Conservation (phyloP, 1,140 invertebrate genomes). For the Laupala kohalensis region DNA sequence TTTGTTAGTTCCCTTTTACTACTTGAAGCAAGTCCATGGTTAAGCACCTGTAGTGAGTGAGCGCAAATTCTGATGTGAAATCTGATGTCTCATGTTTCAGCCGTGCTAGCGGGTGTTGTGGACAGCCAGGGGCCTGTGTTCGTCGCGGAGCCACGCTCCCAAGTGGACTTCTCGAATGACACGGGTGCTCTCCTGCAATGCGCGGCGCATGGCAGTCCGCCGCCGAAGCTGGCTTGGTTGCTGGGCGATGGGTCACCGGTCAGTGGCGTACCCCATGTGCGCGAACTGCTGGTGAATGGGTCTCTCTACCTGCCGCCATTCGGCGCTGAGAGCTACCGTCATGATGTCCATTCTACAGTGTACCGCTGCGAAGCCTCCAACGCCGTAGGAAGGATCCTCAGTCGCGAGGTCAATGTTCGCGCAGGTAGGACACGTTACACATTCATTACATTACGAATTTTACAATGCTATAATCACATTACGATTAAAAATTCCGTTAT, state of each 20-base stretch:
- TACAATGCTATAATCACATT: too few species aligned
- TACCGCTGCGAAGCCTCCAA: conserved; percentile 34
- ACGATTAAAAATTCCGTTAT: too few species aligned
- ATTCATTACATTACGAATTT: too few species aligned
- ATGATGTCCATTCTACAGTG: conserved; percentile 30
- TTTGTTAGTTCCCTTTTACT: too few species aligned
- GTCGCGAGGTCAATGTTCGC: conserved; percentile 13
- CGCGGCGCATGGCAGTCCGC: conserved; percentile 27
- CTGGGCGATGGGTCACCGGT: conserved; percentile 24
- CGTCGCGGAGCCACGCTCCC: conserved; percentile 26
- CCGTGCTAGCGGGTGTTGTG: background rate
- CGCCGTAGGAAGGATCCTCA: conserved; percentile 20
- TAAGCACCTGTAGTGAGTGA: too few species aligned
- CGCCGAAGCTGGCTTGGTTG: conserved; percentile 26
- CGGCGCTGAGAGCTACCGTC: conserved; percentile 26
- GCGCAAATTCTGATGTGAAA: too few species aligned
- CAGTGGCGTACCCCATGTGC: conserved; percentile 23
- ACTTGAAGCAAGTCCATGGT: too few species aligned
- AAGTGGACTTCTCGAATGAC: conserved; percentile 29
- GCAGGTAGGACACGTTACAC: too few species aligned
- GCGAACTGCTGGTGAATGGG: conserved; percentile 25
- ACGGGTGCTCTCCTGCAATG: conserved; percentile 25
- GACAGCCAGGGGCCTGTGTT: conserved; percentile 25
- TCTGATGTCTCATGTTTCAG: too few species aligned
- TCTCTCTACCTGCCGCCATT: conserved; percentile 34